phyloP scores from a whole-genome alignment of 2,113 vertebrate genomes.

The Entosphenus tridentatus region DNA sequence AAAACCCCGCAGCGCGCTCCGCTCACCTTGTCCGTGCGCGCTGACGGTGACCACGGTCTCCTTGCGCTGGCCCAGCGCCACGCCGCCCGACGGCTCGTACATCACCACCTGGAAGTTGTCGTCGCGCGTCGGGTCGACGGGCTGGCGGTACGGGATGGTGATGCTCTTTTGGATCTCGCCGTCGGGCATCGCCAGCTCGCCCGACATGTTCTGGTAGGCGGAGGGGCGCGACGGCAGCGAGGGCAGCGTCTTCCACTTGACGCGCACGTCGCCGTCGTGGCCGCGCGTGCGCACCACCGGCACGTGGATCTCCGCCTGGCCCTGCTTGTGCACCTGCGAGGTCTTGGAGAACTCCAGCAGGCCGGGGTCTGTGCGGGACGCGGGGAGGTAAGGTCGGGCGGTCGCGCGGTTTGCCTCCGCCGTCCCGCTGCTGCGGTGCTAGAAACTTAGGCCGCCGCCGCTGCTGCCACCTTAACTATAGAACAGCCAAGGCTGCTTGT shows the following conservation, averaged over 20 bases:
- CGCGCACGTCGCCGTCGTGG: constrained; percentile 16
- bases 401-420: too few relatives aligned
- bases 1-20: too few relatives aligned
- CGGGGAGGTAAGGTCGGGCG: too few relatives aligned
- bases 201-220: constrained; percentile 19
- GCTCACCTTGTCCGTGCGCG: constrained; percentile 15
- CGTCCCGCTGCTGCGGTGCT: too few relatives aligned
- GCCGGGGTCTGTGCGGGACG: constrained; percentile 19
- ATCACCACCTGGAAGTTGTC: constrained; percentile 30
- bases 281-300: constrained; percentile 26
- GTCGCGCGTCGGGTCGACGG: constrained; percentile 15
- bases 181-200: constrained; percentile 20
- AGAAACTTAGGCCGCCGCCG: too few relatives aligned
- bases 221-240: constrained; percentile 15
- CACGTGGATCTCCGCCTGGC: constrained; percentile 20
- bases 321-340: constrained; percentile 21
- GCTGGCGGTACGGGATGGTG: constrained; percentile 17
- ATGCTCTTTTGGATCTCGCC: constrained; percentile 27
- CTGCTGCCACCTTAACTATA: too few relatives aligned
- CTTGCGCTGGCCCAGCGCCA: constrained; percentile 22
- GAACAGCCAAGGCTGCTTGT: too few relatives aligned
- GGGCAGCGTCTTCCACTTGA: constrained; percentile 23
- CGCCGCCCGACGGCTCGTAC: constrained; percentile 23
- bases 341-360: constrained; percentile 27
- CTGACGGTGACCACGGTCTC: constrained; percentile 21